Evolutionary conservation across 2,113 vertebrate genomes (phyloP).

Genomic region (Baryphthengus martii): DNA sequence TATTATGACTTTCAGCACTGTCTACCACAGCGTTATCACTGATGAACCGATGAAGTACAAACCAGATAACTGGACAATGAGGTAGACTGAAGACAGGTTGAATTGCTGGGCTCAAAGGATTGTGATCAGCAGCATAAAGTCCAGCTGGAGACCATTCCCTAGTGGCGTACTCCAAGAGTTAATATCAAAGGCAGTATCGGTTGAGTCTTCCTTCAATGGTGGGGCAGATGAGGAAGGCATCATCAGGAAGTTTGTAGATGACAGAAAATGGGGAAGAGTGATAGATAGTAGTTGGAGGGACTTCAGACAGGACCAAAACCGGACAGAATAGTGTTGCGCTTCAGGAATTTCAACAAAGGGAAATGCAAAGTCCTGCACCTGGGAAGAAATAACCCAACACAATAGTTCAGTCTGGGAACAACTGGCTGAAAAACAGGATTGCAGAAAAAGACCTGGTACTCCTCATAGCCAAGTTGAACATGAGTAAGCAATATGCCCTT

Average conservation of each 20-base stretch:
- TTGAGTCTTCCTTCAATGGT: not conserved
- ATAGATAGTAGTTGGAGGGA: not conserved
- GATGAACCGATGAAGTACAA: not conserved
- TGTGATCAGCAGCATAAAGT: not conserved
- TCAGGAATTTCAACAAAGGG: not conserved
- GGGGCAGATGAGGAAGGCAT: not conserved
- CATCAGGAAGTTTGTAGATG: not conserved
- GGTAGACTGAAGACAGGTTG: not conserved
- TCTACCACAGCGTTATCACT: not conserved
- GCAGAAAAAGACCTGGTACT: not conserved
- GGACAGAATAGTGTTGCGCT: not conserved
- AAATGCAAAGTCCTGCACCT: not conserved
- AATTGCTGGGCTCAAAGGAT: too few relatives aligned
- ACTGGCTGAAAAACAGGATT: not conserved
- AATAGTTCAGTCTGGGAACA: not conserved
- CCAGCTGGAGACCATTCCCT: not conserved
- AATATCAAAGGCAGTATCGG: not conserved
- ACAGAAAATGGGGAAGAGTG: not conserved
- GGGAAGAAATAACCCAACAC: not conserved
- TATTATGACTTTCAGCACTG: not conserved
- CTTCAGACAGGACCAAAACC: not conserved
- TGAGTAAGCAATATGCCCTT: not conserved
- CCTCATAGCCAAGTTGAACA: not conserved
- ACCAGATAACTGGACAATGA: not conserved
- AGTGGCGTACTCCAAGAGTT: not conserved